Base-by-base conservation (phyloP, 2,888 invertebrate genomes). In the Lapara coniferarum region DNA sequence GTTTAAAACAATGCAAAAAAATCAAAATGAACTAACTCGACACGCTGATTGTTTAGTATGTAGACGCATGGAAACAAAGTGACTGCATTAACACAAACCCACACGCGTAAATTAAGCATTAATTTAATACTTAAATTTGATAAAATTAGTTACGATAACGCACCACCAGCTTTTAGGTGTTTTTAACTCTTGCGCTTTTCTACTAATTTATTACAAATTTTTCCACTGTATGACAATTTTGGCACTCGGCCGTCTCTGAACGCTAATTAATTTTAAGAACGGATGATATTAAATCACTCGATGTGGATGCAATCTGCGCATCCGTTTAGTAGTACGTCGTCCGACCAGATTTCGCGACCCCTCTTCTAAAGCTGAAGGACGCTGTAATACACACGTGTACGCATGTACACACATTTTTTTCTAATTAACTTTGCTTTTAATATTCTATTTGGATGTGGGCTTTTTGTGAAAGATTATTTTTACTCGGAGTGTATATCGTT, bases 71-170 rank as follows among this genome's bases (percentile, higher is more conserved):
- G 76, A 76, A 81, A 81, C 81, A 79, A 79, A 79, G 75, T 71
- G 81, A 91, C 92, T 90, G 83, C 92, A 92, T 89, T 86, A 83
- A 92, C 92, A 92, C 92, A 92, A 92, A 92, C 92, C 92, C 91
- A 92, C 93, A 91, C 91, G 92, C 88, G 89, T 90, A 85, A 71
- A 83, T 74, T 87, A 85, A 88, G 87, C 81, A 80, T 74, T 81
- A 52, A 78, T 74, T 77, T 81, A 80, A 81, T 78, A 77, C 72
- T 72, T 78, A 78, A 82, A 78, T 75, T 71, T 74, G 5, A 74
- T 73, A 77, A 73, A 75, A 74, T 81, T 83, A 78, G 78, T 80
- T 78, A 81, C 76, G 74, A 74, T 78, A 81, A 78, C 74, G 75
- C 78, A 78, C 74, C 78, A 78, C 74, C 77, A 77, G 77, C 78